A percentile compares a stretch with the other conserved stretches of the same genome.
phyloP scores from a whole-genome alignment of 1,140 invertebrate genomes.

The Drosophila willistoni region DNA sequence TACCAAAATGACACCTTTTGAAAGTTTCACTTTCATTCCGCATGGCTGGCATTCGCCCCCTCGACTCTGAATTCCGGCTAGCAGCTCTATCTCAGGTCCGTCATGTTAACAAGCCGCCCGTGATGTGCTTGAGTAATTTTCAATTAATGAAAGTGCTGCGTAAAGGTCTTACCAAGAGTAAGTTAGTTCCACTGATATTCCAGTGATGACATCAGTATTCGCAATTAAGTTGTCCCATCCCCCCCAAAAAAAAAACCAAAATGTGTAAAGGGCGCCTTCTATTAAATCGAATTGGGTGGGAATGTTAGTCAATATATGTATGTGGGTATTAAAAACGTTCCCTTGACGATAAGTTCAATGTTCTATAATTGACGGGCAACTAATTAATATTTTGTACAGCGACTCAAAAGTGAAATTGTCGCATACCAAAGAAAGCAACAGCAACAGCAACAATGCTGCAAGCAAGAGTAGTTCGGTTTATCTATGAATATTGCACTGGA shows the following conservation, averaged over 20 bases:
- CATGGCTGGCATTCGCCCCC: constrained; percentile 36
- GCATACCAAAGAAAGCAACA: constrained; percentile 56
- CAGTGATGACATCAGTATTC: constrained; percentile 61
- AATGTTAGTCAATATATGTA: constrained; percentile 20
- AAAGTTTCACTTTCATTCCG: constrained; percentile 80
- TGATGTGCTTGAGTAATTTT: constrained; percentile 74
- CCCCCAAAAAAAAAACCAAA: no score
- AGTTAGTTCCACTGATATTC: background rate
- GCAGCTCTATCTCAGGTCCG: constrained; percentile 19
- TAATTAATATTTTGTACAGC: constrained; percentile 70
- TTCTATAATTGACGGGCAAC: constrained; percentile 48
- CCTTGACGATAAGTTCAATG: constrained; percentile 48
- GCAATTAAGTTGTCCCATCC: no score
- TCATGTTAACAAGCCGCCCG: constrained; percentile 43
- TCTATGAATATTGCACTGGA: constrained; percentile 71
- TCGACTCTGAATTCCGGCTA: constrained; percentile 62
- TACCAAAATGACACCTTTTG: constrained; percentile 69
- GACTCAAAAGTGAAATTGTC: constrained; percentile 81
- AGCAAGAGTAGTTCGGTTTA: constrained; percentile 33
- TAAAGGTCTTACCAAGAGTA: background rate
- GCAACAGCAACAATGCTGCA: constrained; percentile 24
- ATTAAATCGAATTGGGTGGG: constrained; percentile 31
- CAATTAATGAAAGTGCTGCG: constrained; percentile 76
- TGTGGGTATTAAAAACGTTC: background rate
- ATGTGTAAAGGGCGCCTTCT: constrained; percentile 39